These are phyloP conservation scores for Chlorodrepanis virens DNA, from an alignment of 2,113 vertebrate species.

Conservation along the genomic window DNA sequence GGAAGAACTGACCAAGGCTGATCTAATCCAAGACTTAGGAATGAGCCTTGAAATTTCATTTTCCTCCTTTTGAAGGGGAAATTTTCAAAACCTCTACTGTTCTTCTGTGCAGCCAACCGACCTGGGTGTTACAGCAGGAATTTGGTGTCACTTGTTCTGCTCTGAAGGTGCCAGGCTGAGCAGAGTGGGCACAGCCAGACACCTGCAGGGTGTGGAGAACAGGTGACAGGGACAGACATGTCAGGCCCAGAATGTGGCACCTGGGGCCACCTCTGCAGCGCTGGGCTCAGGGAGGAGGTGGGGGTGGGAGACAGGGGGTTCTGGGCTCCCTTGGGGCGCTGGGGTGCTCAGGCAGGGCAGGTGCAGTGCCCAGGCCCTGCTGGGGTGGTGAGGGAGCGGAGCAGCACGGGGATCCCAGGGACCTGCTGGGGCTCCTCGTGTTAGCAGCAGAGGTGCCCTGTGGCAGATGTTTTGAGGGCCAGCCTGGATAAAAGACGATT, in stretches of 20 bases:
- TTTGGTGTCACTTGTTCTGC: neutral
- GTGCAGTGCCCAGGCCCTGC: neutral
- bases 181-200: neutral
- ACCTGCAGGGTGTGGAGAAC: rapidly evolving
- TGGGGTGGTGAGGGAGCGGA: neutral
- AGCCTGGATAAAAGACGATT: neutral
- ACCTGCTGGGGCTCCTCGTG: neutral
- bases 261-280: neutral
- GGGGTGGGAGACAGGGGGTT: rapidly evolving
- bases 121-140: rapidly evolving
- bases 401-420: rapidly evolving
- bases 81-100: neutral
- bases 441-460: neutral
- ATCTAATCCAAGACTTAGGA: neutral
- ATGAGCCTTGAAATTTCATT: neutral
- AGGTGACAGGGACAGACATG: neutral
- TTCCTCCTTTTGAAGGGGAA: neutral
- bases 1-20: slow-evolving; percentile 36
- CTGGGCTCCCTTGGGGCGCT: rapidly evolving
- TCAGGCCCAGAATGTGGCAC: neutral
- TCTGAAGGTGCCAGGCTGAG: neutral
- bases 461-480: neutral
- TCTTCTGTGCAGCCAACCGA: rapidly evolving
- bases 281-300: rapidly evolving
- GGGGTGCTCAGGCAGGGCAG: neutral